Percentiles rank a stretch among this genome's conserved stretches.
phyloP scores from a whole-genome alignment of 2,113 vertebrate species.

The Apodemus speciosus region DNA sequence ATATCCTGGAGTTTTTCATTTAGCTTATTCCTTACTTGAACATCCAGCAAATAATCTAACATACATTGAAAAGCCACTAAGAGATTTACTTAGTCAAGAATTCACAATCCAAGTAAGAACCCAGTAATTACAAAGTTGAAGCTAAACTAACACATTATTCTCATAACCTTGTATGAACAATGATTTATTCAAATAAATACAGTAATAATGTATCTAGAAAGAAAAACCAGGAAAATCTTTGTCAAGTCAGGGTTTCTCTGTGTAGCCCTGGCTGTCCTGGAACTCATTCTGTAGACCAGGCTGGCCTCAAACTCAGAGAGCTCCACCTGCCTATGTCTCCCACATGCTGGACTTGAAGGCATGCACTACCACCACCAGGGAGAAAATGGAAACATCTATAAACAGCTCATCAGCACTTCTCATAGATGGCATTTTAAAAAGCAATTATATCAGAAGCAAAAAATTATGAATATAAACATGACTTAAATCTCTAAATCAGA shows the following conservation, averaged over 20 bases:
- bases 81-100: neutral
- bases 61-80: slow-evolving; percentile 24
- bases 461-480: slow-evolving; percentile 10
- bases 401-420: neutral
- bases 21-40: neutral
- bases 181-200: neutral
- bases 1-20: neutral
- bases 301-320: neutral
- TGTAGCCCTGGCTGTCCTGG: neutral
- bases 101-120: neutral
- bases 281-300: neutral
- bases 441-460: neutral
- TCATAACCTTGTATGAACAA: neutral
- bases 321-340: neutral
- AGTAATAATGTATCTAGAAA: neutral
- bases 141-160: neutral
- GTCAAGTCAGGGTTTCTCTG: neutral
- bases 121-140: neutral
- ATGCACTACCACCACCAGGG: neutral
- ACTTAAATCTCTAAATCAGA: slow-evolving; percentile 42
- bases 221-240: slow-evolving; percentile 9
- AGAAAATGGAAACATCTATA: slow-evolving; percentile 12
- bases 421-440: neutral
- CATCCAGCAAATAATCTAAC: neutral
- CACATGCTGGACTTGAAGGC: neutral